These are phyloP conservation scores for Sula dactylatra DNA, from an alignment of 2,113 vertebrate genomes.

Conservation along the genomic window DNA sequence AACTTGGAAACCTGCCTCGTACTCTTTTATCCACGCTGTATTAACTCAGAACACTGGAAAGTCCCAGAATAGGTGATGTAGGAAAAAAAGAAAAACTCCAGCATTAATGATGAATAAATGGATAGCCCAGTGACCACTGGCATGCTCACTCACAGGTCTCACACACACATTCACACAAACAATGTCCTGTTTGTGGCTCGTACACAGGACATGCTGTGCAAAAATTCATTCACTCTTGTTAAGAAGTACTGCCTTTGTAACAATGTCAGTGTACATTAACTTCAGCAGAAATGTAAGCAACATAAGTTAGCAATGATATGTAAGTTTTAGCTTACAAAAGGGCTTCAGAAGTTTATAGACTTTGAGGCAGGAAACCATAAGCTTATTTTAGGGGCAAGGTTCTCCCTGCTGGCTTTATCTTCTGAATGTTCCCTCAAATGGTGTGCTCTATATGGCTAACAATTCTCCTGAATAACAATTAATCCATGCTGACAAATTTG, in stretches of 20 bases:
- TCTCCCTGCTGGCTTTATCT: background rate
- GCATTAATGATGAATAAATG: background rate
- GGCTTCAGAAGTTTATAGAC: background rate
- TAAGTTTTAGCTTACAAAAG: background rate
- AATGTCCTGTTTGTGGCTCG: background rate
- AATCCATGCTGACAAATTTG: conserved; percentile 14
- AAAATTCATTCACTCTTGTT: background rate
- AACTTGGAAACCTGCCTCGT: background rate
- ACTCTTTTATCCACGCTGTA: background rate
- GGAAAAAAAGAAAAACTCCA: background rate
- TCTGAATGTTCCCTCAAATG: background rate
- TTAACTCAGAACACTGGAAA: background rate
- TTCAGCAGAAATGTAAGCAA: background rate
- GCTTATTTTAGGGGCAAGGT: background rate
- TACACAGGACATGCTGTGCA: background rate
- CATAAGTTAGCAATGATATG: background rate
- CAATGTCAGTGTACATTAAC: background rate
- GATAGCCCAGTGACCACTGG: background rate
- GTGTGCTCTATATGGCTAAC: background rate
- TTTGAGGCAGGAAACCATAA: background rate
- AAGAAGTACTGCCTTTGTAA: background rate
- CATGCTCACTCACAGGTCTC: background rate
- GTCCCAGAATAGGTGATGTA: background rate
- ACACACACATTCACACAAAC: background rate
- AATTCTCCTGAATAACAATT: background rate